phyloP scores from a whole-genome alignment of 2,888 invertebrate species.

The Aquatica leii region DNA sequence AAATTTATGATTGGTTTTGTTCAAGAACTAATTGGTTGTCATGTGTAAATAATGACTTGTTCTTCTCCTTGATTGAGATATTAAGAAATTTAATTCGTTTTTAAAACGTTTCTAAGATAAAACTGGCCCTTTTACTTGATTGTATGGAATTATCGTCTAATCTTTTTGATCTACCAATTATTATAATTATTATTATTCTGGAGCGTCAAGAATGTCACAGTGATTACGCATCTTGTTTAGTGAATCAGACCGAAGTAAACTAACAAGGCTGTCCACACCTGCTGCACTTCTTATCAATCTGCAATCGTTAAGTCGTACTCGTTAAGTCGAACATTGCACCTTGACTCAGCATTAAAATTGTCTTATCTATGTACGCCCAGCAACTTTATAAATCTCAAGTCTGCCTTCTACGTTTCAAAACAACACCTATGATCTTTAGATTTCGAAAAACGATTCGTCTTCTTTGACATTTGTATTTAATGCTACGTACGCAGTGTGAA shows the following conservation, averaged over 20 bases:
- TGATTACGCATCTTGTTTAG: slow-evolving; percentile 45
- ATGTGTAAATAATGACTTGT: slow-evolving; percentile 20
- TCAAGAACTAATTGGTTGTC: slow-evolving; percentile 29
- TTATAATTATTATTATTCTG: slow-evolving; percentile 49
- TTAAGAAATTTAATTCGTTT: neutral
- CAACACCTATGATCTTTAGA: slow-evolving; percentile 49
- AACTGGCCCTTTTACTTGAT: neutral
- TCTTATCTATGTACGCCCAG: slow-evolving; percentile 40
- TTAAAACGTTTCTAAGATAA: neutral
- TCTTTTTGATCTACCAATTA: slow-evolving; percentile 41
- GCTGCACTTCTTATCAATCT: slow-evolving; percentile 46
- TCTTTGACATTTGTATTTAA: slow-evolving; percentile 48
- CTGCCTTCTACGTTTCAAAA: slow-evolving; percentile 41
- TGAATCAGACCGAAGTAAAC: slow-evolving; percentile 42
- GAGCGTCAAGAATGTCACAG: slow-evolving; percentile 44
- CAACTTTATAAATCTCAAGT: slow-evolving; percentile 41
- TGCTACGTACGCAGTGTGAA: slow-evolving; percentile 10
- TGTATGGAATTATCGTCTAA: neutral
- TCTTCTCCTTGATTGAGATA: slow-evolving; percentile 20
- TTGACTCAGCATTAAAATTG: slow-evolving; percentile 39
- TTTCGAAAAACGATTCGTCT: slow-evolving; percentile 49
- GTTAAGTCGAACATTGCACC: slow-evolving; percentile 44
- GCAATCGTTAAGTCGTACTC: slow-evolving; percentile 45
- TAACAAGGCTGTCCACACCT: slow-evolving; percentile 49
- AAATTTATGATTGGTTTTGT: slow-evolving; percentile 27